Evolutionary conservation across 2,888 invertebrate species (phyloP).

Genomic region (Ceramica pisi): DNA sequence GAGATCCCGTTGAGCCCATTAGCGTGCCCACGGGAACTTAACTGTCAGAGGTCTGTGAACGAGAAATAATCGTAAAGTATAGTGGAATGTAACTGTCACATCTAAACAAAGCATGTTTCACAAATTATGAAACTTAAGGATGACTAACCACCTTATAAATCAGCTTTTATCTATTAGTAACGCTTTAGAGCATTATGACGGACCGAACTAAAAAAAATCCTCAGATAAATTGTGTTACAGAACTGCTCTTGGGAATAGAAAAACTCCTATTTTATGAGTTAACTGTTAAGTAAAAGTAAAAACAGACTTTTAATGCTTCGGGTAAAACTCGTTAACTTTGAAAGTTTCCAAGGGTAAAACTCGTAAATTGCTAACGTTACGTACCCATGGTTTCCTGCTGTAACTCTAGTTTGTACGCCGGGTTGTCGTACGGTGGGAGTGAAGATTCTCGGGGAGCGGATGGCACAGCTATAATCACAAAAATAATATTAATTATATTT

Average conservation of each 20-base stretch:
- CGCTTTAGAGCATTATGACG: too few relatives aligned
- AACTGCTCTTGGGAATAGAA: too few relatives aligned
- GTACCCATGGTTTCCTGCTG: slow-evolving; percentile 98
- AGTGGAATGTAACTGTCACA: not conserved
- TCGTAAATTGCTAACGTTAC: slow-evolving; percentile 30
- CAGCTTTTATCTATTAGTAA: too few relatives aligned
- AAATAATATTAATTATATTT: not conserved
- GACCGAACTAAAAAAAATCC: too few relatives aligned
- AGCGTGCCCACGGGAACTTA: slow-evolving; percentile 87
- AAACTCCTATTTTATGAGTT: too few relatives aligned
- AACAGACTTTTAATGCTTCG: too few relatives aligned
- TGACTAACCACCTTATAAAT: too few relatives aligned
- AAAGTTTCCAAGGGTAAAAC: not conserved
- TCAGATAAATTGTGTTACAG: too few relatives aligned
- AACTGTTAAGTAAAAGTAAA: too few relatives aligned
- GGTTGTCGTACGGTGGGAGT: slow-evolving; percentile 96
- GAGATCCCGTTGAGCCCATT: slow-evolving; percentile 88
- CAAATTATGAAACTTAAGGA: too few relatives aligned
- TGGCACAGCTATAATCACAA: slow-evolving; percentile 93
- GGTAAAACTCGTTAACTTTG: not conserved
- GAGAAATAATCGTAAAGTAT: not conserved
- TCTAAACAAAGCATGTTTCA: too few relatives aligned
- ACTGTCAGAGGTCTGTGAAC: slow-evolving; percentile 88
- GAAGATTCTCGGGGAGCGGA: slow-evolving; percentile 95
- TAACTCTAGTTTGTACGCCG: slow-evolving; percentile 98